Base-by-base conservation (phyloP, 2,888 invertebrate genomes). In the Drosophila colorata region DNA sequence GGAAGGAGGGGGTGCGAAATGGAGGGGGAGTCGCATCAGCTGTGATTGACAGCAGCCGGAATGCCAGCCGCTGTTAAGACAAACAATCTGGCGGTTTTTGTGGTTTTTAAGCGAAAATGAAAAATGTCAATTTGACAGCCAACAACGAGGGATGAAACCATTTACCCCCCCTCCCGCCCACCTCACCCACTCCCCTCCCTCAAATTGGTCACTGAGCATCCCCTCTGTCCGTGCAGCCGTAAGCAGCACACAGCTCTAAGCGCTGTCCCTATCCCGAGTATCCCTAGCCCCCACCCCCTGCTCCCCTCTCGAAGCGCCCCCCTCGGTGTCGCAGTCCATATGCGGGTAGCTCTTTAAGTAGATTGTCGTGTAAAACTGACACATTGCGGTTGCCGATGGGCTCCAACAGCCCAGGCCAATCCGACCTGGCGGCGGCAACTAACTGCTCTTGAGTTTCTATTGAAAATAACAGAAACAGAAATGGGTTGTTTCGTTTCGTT, bases 101-200 rank as follows among this genome's bases (percentile, higher is more conserved):
- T 75, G 83, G 83, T 70, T 86, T 75, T 80, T 60, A 69, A 69
- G 87, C 76, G 58, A 75, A 72, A 87, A 75, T 61, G 76, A 76
- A 87, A 88, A 88, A 74, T 86, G 86, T 88, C 88, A 88, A 83
- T 65, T 77, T 88, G 80, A 82, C 88, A 74, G 82, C 60, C 55
- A 78, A 72, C 68, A 76, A 55, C 55, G 55, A 40, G 72, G 57
- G 57, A 60, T 75, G 52, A 56, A 47, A 55, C 48, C 68, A 71
- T 57, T 64, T 47, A 65, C 18, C 37, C n/a, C 25, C 40, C 6
- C 28, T 1, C 28, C 11, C 31, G 11, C 11, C 7, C 25, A 6
- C 1, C 4, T 6, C 25, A 6, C 25, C 25, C 25, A 8, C 4
- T 6, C 25, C 25, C 25, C 25, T 8, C 7, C 25, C 25, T 0